These are phyloP conservation scores for Glomeris maerens DNA, from an alignment of 1,140 invertebrate genomes.

Conservation along the genomic window DNA sequence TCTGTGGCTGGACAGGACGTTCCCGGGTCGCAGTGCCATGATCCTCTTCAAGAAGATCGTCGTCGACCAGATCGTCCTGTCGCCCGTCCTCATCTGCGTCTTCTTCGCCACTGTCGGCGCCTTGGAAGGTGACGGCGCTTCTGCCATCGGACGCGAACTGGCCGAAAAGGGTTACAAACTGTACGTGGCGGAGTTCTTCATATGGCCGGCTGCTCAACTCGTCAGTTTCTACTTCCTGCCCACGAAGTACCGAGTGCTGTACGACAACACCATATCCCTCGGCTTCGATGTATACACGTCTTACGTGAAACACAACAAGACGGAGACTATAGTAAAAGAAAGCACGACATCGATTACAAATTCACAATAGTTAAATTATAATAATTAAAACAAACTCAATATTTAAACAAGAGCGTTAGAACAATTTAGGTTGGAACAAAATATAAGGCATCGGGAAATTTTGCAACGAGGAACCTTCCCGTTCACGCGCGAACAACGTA, in stretches of 20 bases:
- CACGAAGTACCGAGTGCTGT: slow-evolving; percentile 66
- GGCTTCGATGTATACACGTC: slow-evolving; percentile 87
- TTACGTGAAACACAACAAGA: slow-evolving; percentile 69
- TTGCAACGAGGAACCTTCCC: too few relatives aligned
- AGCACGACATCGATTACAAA: background rate
- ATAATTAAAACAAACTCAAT: too few relatives aligned
- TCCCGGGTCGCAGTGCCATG: slow-evolving; percentile 50
- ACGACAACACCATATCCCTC: slow-evolving; percentile 77
- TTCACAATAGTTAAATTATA: too few relatives aligned
- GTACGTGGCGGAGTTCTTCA: slow-evolving; percentile 63
- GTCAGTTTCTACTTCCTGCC: slow-evolving; percentile 81
- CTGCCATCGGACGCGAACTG: slow-evolving; percentile 55
- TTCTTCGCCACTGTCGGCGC: slow-evolving; percentile 65
- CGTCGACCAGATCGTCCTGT: slow-evolving; percentile 74
- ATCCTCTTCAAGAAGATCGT: slow-evolving; percentile 70
- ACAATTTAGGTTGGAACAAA: too few relatives aligned
- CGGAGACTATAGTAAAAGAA: background rate
- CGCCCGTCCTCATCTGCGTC: slow-evolving; percentile 61
- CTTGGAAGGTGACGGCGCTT: slow-evolving; percentile 45
- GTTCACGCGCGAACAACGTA: too few relatives aligned
- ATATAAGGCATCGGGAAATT: too few relatives aligned
- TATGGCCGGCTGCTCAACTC: slow-evolving; percentile 66
- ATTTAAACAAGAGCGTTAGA: too few relatives aligned
- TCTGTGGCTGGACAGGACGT: slow-evolving; percentile 46
- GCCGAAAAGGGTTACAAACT: slow-evolving; percentile 58